Evolutionary conservation across 2,113 vertebrate genomes (phyloP), one percentile per base, ranked within the genome.

Genomic region (Setophaga petechia): DNA sequence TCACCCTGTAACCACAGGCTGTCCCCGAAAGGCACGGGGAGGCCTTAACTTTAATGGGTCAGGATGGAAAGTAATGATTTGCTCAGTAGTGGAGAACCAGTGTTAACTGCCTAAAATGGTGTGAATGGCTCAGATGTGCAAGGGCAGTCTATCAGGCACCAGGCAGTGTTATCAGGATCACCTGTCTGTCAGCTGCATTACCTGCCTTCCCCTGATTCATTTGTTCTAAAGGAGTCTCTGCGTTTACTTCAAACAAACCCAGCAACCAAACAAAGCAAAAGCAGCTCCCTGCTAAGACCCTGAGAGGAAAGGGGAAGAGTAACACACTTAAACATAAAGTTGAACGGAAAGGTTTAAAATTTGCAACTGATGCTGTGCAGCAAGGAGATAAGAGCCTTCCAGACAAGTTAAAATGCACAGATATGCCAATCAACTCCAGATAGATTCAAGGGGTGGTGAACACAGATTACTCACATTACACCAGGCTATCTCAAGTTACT

Each of bases 121-220:
- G 95, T 95, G 96, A 95, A 94, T 73, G 96, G 90, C 91, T 96
- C 90, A 92, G 94, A 78, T 95, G 72, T 96, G 93, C 51, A 71
- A 46, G 80, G 95, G 94, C 91, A 94, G 91, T 93, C 88, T 97
- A 94, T 95, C 94, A 95, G 96, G 91, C 91, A 96, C 91, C 95
- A 97, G 95, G 76, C 91, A 44, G 92, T 49, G 61, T 94, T 95
- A 97, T 97, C 90, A 79, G 96, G 93, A 94, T 96, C 96, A 91
- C 91, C 80, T 77, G 94, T 96, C 96, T 97, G 87, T 85, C 91
- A 93, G 92, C 87, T 95, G 86, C 79, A 87, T 83, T 92, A 91
- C 91, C 65, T 90, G 73, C 3, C 49, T 79, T 66, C 84, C 87
- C 91, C 93, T 11, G 71, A 75, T 92, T 92, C 84, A 41, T 68